phyloP scores from a whole-genome alignment of 2,113 vertebrate species.

The Salvelinus alpinus region DNA sequence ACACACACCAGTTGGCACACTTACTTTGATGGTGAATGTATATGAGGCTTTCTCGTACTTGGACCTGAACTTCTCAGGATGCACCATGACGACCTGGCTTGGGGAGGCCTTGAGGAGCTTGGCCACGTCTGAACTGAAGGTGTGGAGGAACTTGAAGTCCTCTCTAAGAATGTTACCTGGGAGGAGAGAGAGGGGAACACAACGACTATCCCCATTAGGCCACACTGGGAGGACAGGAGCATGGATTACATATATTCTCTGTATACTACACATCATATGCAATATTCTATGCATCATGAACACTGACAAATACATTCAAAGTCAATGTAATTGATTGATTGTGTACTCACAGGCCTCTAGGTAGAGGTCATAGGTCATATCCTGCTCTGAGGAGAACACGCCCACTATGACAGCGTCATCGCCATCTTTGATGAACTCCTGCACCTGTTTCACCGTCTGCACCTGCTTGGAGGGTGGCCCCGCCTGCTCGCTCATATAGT shows the following conservation, averaged over 20 bases:
- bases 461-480: constrained; percentile 92
- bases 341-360: constrained; percentile 85
- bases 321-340: neutral
- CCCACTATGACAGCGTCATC: constrained; percentile 89
- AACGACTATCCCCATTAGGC: too few species aligned
- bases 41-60: constrained; percentile 80
- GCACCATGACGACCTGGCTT: constrained; percentile 83
- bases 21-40: constrained; percentile 80
- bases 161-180: constrained; percentile 89
- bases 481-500: constrained; percentile 91
- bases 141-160: constrained; percentile 91
- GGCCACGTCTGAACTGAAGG: constrained; percentile 83
- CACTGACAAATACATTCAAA: too few species aligned
- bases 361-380: constrained; percentile 82
- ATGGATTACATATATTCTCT: too few species aligned
- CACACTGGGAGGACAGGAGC: too few species aligned
- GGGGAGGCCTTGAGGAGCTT: constrained; percentile 82
- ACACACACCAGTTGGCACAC: neutral
- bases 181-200: constrained; percentile 13
- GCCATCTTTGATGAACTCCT: constrained; percentile 89
- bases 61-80: constrained; percentile 92
- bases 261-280: too few species aligned
- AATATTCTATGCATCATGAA: too few species aligned
- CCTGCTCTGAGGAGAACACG: constrained; percentile 80
- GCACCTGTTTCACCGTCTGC: constrained; percentile 84